These are phyloP conservation scores for Platichthys flesus DNA, from an alignment of 2,113 vertebrate species.

Conservation along the genomic window DNA sequence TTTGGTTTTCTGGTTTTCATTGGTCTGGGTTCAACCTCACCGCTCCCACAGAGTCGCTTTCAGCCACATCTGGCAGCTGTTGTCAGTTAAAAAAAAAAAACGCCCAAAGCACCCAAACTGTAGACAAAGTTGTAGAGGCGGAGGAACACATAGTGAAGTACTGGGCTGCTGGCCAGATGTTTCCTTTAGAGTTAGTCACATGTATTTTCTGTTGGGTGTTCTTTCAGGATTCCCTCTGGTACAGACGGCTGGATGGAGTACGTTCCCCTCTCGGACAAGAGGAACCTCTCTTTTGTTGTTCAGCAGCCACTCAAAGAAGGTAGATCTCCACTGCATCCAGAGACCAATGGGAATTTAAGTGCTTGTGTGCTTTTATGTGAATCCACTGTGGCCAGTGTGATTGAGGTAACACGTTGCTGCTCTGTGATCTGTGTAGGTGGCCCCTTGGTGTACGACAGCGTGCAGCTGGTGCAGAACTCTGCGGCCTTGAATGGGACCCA, in stretches of 20 bases:
- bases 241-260: conserved; percentile 85
- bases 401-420: not conserved
- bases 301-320: conserved; percentile 87
- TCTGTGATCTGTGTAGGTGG: conserved; percentile 83
- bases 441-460: conserved; percentile 85
- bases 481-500: conserved; percentile 91
- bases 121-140: no score
- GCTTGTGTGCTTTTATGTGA: not conserved
- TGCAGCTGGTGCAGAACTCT: conserved; percentile 90
- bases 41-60: no score
- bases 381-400: not conserved
- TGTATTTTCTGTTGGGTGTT: not conserved
- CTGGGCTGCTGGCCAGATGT: not conserved
- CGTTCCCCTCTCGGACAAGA: conserved; percentile 86
- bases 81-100: not conserved
- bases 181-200: not conserved
- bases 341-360: not conserved
- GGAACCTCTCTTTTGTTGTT: conserved; percentile 62
- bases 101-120: no score
- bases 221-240: conserved; percentile 86
- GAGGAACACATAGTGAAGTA: not conserved
- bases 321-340: conserved; percentile 56
- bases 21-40: not conserved
- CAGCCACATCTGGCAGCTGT: not conserved
- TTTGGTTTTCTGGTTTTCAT: not conserved